Evolutionary conservation across 2,797 vertebrate genomes (phyloP), one percentile per base, ranked within the genome.

Genomic region (Sebastes kiyomatsui): DNA sequence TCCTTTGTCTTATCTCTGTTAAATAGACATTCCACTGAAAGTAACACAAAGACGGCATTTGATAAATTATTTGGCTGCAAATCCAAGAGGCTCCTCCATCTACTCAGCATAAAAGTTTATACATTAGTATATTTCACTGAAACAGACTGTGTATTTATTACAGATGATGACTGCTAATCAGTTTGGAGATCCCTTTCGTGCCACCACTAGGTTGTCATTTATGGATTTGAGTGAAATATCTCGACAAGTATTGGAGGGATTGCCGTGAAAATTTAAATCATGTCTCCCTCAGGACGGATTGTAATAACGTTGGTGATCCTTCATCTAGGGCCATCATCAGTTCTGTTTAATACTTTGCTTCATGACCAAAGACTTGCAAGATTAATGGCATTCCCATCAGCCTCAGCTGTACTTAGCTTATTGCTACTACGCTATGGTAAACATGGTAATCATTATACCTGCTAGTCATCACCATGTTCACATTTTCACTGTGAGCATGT

Each of bases 61-160:
- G 27, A 30, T 25, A 16, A 62, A 60, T 77, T 5, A 46, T 62
- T 66, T 16, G 3, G 11, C 18, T 16, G 16, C 22, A 66, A 54
- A 75, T 81, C 80, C 32, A 68, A 68, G 42, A 64, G 59, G 27
- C 18, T 69, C 59, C 60, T 52, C 12, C 20, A 58, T 35, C 66
- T n/a, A 28, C 65, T 66, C 30, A 66, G 28, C n/a, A 18, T 25
- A 13, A 27, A 74, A 58, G 7, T 80, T 82, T 28, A 30, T 75
- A 60, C 7, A 16, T 76, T 27, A 28, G 25, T 42, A 64, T 30
- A 62, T 49, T 79, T 25, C 9, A 56, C 58, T 68, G n/a, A 77
- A 64, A 71, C 30, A 67, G 16, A 56, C 38, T 61, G 33, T 81
- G 72, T 38, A 59, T 70, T 62, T 56, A 38, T 33, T 20, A 10